phyloP scores from a whole-genome alignment of 2,113 vertebrate species.

The Urocitellus parryii region DNA sequence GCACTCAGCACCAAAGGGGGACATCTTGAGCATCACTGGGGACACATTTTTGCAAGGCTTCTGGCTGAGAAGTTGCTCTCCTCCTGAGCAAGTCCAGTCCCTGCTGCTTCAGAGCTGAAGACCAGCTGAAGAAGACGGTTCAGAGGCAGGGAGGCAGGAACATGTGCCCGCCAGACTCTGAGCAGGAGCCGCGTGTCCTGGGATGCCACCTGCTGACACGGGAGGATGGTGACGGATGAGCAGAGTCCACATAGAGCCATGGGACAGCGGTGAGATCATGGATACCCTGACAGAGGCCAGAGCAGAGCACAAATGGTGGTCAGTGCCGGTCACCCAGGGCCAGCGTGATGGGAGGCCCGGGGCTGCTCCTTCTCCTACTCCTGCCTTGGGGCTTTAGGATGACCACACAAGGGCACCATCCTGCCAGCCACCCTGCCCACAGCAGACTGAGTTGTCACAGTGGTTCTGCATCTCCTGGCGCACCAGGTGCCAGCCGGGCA shows the following conservation, averaged over 20 bases:
- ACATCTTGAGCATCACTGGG: too few relatives aligned
- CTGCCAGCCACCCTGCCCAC: too few relatives aligned
- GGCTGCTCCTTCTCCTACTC: neutral
- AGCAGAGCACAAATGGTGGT: too few relatives aligned
- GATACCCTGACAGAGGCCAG: accelerated
- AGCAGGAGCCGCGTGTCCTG: neutral
- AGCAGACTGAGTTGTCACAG: accelerated
- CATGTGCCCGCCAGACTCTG: too few relatives aligned
- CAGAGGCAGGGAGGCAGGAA: neutral
- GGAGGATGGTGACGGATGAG: neutral
- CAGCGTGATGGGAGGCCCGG: neutral
- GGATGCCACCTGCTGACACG: too few relatives aligned
- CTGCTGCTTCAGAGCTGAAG: neutral
- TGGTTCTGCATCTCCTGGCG: accelerated
- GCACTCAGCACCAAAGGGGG: too few relatives aligned
- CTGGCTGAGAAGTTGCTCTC: too few relatives aligned
- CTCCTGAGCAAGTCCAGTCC: accelerated
- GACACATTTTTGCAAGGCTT: neutral
- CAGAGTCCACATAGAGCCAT: too few relatives aligned
- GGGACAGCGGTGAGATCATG: too few relatives aligned
- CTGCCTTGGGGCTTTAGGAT: too few relatives aligned
- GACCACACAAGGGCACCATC: too few relatives aligned
- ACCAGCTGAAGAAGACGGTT: accelerated
- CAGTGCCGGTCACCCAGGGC: too few relatives aligned
- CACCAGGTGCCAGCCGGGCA: neutral